Evolutionary conservation across 2,888 invertebrate species (phyloP).

Genomic region (Noctua fimbriata): DNA sequence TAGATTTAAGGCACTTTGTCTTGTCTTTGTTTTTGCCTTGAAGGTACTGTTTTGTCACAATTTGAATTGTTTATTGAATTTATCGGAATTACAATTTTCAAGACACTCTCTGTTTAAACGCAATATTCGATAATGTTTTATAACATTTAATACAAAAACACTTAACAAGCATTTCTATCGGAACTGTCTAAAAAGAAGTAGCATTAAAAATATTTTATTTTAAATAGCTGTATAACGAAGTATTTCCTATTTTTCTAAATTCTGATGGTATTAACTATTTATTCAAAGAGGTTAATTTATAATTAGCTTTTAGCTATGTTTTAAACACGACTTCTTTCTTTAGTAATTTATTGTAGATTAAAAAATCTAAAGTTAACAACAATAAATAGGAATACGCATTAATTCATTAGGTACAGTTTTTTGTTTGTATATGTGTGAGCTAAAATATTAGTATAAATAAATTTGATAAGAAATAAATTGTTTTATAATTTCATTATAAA

Average conservation of each 20-base stretch:
- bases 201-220: not conserved
- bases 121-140: not conserved
- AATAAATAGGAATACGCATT: slow-evolving; percentile 19
- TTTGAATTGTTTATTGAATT: not conserved
- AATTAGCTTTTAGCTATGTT: slow-evolving; percentile 34
- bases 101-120: not conserved
- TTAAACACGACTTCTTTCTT: slow-evolving; percentile 24
- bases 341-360: slow-evolving; percentile 71
- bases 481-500: slow-evolving; percentile 6
- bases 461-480: slow-evolving; percentile 31
- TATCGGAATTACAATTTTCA: not conserved
- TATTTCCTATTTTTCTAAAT: slow-evolving; percentile 43
- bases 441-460: slow-evolving; percentile 59
- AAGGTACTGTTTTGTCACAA: not conserved
- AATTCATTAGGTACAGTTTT: slow-evolving; percentile 24
- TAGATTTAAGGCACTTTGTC: not conserved
- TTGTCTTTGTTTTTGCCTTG: slow-evolving; percentile 1
- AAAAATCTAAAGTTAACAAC: slow-evolving; percentile 17
- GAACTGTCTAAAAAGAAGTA: not conserved
- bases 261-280: slow-evolving; percentile 40
- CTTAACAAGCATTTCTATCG: not conserved
- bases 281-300: slow-evolving; percentile 25
- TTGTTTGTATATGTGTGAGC: slow-evolving; percentile 60
- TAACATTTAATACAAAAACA: not conserved
- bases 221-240: slow-evolving; percentile 12